Evolutionary conservation across 2,113 vertebrate genomes (phyloP).

Genomic region (Chinchilla lanigera): DNA sequence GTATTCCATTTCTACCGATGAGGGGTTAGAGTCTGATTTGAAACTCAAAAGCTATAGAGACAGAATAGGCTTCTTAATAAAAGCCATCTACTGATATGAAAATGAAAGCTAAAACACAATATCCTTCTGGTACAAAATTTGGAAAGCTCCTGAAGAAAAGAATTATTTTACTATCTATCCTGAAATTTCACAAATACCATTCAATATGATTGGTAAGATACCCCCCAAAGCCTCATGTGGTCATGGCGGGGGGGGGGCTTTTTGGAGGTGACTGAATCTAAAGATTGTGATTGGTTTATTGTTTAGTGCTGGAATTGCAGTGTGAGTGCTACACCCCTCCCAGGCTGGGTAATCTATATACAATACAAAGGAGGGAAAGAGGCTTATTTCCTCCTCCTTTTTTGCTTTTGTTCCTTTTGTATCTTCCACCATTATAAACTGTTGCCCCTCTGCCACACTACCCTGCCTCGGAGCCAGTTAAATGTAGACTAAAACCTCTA

Average conservation of each 20-base stretch:
- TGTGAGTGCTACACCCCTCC: neutral
- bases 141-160: neutral
- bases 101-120: neutral
- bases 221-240: neutral
- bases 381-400: neutral
- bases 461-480: neutral
- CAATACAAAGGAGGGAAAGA: neutral
- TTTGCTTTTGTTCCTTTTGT: neutral
- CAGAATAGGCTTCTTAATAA: neutral
- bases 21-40: neutral
- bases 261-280: neutral
- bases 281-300: neutral
- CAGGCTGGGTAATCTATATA: neutral
- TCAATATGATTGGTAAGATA: neutral
- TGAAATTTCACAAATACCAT: conserved; percentile 11
- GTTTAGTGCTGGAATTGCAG: neutral
- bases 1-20: neutral
- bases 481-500: neutral
- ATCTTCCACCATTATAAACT: neutral
- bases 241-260: neutral
- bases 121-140: neutral
- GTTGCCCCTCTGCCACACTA: neutral
- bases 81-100: neutral
- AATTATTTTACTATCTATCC: neutral
- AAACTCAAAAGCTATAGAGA: neutral